Evolutionary conservation across 2,797 vertebrate species (phyloP).

Genomic region (Microctenopoma stevenorrisi): DNA sequence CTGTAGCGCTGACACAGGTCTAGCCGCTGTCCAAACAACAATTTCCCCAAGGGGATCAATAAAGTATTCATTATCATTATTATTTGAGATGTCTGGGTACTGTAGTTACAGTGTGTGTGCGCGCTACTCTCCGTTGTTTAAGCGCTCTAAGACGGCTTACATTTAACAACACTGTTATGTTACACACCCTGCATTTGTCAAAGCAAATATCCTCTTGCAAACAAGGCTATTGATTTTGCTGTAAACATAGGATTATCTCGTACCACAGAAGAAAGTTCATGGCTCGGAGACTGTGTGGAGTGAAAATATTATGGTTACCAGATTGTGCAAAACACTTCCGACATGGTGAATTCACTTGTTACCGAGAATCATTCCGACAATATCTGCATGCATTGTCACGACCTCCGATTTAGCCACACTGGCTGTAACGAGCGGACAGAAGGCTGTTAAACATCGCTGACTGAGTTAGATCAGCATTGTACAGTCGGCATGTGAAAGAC

Average conservation of each 20-base stretch:
- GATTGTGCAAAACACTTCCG: not conserved
- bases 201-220: slow-evolving; percentile 53
- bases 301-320: not conserved
- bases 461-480: slow-evolving; percentile 1
- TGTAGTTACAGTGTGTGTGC: not conserved
- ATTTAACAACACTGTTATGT: slow-evolving; percentile 28
- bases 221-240: slow-evolving; percentile 50
- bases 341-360: not conserved
- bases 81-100: not conserved
- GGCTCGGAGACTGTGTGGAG: slow-evolving; percentile 1
- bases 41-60: too few species aligned
- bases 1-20: too few species aligned
- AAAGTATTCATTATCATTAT: too few species aligned
- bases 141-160: slow-evolving; percentile 8
- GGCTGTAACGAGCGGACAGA: slow-evolving; percentile 11
- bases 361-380: not conserved
- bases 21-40: too few species aligned
- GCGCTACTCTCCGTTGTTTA: slow-evolving; percentile 6
- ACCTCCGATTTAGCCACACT: slow-evolving; percentile 9
- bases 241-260: slow-evolving; percentile 47
- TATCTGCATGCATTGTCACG: not conserved
- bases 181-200: slow-evolving; percentile 45
- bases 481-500: slow-evolving; percentile 49
- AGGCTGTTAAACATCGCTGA: slow-evolving; percentile 20
- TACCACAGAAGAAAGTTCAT: slow-evolving; percentile 38